Base-by-base conservation (phyloP, 1,140 invertebrate genomes). In the Daktulosphaira vitifoliae region DNA sequence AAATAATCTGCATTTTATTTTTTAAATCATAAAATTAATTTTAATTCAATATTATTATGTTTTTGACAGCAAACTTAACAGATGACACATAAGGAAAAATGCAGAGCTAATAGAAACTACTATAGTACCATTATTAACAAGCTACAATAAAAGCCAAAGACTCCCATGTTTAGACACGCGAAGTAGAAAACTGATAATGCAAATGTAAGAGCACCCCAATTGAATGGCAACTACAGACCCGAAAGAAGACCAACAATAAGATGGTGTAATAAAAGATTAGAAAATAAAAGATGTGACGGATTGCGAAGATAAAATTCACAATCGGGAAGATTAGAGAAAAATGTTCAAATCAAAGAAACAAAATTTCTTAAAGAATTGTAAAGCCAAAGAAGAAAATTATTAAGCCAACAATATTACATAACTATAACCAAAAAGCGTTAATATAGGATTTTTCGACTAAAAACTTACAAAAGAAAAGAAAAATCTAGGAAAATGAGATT, bases 301-400 rank as follows among this genome's bases (percentile, higher is more conserved):
- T 25, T 25, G 22, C 25, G 37, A 65, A 33, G 59, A 48, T 48
- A 11, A 20, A 22, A 20, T 48, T 11, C 46, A 48, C 3, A 20
- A 48, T 48, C 18, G 46, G 16, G 8, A 48, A 1, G 16, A 48
- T 48, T 48, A 20, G 18, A 48, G 46, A 48, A 48, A 4, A 20
- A 20, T 48, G 18, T n/a, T n/a, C n/a, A n/a, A n/a, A 48, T 20
- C 16, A 20, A 20, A 3, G 46, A 16, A 20, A 20, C 46, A 16
- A 48, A 48, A 48, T 20, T 48, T 48, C 46, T 48, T 48, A 48
- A 48, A 48, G 46, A 22, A 48, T 48, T 48, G 46, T 22, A 48
- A 48, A 48, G 46, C 46, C 46, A 48, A 20, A 48, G 20, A 48
- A 20, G 46, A 48, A 48, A 20, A 50, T 13, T n/a, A n/a, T n/a